phyloP scores from a whole-genome alignment of 2,888 invertebrate genomes.

The Phengaris arion region DNA sequence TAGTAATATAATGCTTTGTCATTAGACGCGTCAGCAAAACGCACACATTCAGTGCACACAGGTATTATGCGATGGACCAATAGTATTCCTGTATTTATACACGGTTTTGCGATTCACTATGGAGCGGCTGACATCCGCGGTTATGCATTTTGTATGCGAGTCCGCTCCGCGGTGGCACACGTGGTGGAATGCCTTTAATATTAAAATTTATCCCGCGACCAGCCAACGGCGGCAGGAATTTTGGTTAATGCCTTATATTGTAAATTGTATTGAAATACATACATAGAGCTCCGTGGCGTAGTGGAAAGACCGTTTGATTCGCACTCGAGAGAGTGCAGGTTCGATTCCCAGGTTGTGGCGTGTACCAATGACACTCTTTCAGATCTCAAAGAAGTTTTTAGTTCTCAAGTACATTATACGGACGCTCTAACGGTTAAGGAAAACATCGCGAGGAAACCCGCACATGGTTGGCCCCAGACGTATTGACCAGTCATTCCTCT shows the following conservation, averaged over 20 bases:
- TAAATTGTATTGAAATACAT: conserved; percentile 9
- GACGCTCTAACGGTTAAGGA: no score
- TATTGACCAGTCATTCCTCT: no score
- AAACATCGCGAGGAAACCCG: no score
- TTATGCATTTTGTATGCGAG: conserved; percentile 22
- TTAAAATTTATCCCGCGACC: conserved; percentile 26
- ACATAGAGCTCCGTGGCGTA: no score
- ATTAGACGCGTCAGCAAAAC: background rate
- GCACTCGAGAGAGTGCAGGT: no score
- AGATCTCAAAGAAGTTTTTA: no score
- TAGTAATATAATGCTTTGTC: background rate
- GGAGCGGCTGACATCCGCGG: conserved; percentile 23
- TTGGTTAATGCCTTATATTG: conserved; percentile 18
- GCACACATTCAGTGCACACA: background rate
- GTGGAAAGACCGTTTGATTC: no score
- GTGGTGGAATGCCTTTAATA: conserved; percentile 22
- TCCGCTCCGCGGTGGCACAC: conserved; percentile 15
- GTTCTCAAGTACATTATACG: no score
- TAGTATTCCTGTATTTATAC: conserved; percentile 20
- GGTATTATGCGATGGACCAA: background rate
- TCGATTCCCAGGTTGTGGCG: no score
- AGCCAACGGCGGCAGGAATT: conserved; percentile 12
- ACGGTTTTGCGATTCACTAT: conserved; percentile 22
- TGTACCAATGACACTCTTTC: no score
- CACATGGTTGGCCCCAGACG: no score